phyloP scores from a whole-genome alignment of 2,888 invertebrate genomes.

The Epirrhoe alternata region DNA sequence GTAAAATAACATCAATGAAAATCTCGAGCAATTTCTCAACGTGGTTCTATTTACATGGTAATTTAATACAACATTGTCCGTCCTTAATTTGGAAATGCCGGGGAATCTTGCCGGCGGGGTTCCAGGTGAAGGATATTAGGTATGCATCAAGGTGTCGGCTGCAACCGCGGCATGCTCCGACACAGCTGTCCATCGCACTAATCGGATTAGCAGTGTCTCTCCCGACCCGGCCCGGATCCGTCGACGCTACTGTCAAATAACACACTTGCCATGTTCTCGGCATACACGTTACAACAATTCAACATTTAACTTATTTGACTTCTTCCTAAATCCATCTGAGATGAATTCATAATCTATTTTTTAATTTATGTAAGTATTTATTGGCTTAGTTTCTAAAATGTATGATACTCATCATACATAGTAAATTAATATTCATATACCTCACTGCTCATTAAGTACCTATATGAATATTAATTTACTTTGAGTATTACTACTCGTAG shows the following conservation, averaged over 20 bases:
- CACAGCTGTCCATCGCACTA: conserved; percentile 58
- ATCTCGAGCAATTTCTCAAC: conserved; percentile 35
- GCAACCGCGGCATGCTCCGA: conserved; percentile 45
- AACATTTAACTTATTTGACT: not conserved
- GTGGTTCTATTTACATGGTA: conserved; percentile 40
- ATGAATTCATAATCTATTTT: no score
- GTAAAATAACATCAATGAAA: conserved; percentile 26
- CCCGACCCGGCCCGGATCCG: conserved; percentile 29
- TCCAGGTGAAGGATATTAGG: conserved; percentile 57
- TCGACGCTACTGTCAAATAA: not conserved
- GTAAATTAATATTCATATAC: no score
- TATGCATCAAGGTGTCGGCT: conserved; percentile 55
- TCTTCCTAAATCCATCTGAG: not conserved
- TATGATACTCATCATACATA: no score
- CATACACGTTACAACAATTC: not conserved
- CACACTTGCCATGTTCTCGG: not conserved
- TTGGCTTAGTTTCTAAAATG: no score
- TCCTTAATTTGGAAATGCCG: conserved; percentile 40
- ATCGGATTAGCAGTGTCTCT: conserved; percentile 57
- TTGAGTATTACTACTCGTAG: not conserved
- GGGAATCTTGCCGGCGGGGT: conserved; percentile 25
- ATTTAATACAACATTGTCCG: conserved; percentile 45
- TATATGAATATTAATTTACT: no score
- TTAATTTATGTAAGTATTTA: no score
- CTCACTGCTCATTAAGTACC: no score